Percentiles rank a stretch among this genome's conserved stretches.
These are phyloP conservation scores for Ascaphus truei DNA, from an alignment of 2,113 vertebrate species.

Conservation along the genomic window DNA sequence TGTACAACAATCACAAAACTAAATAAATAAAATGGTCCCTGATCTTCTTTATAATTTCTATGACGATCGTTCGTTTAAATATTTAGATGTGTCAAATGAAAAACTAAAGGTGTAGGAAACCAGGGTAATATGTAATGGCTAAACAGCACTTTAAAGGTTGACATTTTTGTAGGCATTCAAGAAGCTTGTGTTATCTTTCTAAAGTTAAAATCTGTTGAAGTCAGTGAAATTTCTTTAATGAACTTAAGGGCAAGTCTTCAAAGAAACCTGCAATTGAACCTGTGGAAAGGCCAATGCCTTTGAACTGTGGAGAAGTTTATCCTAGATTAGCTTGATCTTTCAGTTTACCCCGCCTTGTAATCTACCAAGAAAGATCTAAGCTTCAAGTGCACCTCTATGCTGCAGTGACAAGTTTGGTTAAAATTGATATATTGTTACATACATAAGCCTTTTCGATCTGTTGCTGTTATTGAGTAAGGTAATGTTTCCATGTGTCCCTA, in stretches of 20 bases:
- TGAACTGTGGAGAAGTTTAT: slow-evolving; percentile 65
- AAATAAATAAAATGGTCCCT: too few relatives aligned
- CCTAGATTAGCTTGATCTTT: slow-evolving; percentile 61
- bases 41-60: too few relatives aligned
- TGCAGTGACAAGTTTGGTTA: slow-evolving; percentile 37
- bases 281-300: slow-evolving; percentile 56
- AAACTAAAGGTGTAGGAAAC: too few relatives aligned
- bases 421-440: slow-evolving; percentile 32
- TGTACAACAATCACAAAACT: too few relatives aligned
- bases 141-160: neutral
- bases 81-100: too few relatives aligned
- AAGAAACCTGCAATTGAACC: slow-evolving; percentile 67
- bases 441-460: slow-evolving; percentile 2
- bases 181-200: slow-evolving; percentile 61
- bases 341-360: slow-evolving; percentile 57
- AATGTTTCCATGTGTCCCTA: too few relatives aligned
- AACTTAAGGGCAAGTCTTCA: slow-evolving; percentile 75
- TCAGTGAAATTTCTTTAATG: slow-evolving; percentile 77
- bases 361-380: slow-evolving; percentile 53
- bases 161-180: slow-evolving; percentile 55
- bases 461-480: neutral
- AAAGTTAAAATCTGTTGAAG: slow-evolving; percentile 67
- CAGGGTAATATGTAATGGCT: too few relatives aligned
- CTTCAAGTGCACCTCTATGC: slow-evolving; percentile 42
- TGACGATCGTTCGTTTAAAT: too few relatives aligned